Conservation (phyloP, 2,888 invertebrate species). For the Globia sparganii region DNA sequence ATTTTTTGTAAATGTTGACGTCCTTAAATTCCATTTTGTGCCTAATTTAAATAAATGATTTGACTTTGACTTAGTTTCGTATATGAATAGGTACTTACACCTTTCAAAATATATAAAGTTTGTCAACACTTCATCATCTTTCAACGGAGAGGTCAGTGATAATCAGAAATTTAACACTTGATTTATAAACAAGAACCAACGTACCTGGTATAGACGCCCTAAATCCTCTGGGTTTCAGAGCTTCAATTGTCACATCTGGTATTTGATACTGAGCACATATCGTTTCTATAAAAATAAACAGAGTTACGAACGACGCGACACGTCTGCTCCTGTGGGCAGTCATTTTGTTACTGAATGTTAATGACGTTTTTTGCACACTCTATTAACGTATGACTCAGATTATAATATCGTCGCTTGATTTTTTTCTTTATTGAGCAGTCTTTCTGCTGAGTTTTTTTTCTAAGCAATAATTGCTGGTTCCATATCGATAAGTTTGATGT, state of each 20-base stretch:
- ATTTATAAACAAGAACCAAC: slow-evolving; percentile 40
- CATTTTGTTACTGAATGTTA: slow-evolving; percentile 73
- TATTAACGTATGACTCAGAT: slow-evolving; percentile 18
- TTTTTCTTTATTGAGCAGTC: not conserved
- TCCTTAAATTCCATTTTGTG: not conserved
- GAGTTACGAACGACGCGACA: slow-evolving; percentile 29
- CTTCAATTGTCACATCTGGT: slow-evolving; percentile 89
- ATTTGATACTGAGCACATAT: slow-evolving; percentile 71
- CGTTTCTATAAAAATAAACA: slow-evolving; percentile 61
- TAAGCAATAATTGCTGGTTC: not conserved
- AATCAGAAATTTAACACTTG: not conserved
- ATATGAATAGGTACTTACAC: not conserved
- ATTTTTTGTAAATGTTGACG: not conserved
- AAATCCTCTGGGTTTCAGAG: slow-evolving; percentile 90
- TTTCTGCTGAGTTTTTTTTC: not conserved
- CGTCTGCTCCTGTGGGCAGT: slow-evolving; percentile 60
- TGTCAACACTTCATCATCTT: not conserved
- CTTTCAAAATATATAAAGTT: not conserved
- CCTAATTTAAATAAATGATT: not conserved
- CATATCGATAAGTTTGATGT: not conserved
- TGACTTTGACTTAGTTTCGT: not conserved
- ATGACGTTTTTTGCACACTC: slow-evolving; percentile 13
- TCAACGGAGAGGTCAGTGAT: not conserved
- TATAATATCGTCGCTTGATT: not conserved
- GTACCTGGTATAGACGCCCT: slow-evolving; percentile 91